Conservation (phyloP, 2,113 vertebrate genomes). For the Bettongia penicillata region DNA sequence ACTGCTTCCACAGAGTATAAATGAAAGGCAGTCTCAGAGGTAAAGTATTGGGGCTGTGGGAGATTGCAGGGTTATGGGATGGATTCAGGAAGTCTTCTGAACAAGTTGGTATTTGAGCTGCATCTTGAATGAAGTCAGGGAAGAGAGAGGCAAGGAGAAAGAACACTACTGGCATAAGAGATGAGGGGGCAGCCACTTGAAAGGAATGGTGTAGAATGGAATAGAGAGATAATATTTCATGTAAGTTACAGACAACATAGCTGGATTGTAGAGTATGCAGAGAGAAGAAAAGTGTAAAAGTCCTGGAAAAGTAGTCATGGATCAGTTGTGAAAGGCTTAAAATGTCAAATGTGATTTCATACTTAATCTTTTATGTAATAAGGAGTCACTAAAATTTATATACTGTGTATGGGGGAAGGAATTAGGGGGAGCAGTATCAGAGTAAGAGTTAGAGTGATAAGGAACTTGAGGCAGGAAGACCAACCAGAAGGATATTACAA, state of each 20-base stretch:
- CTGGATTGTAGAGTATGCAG: not conserved
- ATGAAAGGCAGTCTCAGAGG: not conserved
- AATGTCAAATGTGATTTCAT: not conserved
- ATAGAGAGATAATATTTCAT: not conserved
- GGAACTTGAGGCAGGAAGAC: not conserved
- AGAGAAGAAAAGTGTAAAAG: not conserved
- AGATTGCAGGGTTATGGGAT: not conserved
- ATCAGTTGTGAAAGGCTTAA: not conserved
- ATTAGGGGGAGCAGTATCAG: not conserved
- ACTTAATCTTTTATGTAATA: too few relatives aligned
- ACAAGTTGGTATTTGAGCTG: not conserved
- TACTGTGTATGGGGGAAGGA: not conserved
- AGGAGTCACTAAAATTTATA: not conserved
- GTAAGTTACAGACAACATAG: not conserved
- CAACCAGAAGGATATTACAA: not conserved
- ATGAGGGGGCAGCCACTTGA: not conserved
- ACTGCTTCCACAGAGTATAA: not conserved
- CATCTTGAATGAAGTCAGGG: not conserved
- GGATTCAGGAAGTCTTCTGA: not conserved
- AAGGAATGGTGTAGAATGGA: not conserved
- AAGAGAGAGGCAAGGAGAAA: not conserved
- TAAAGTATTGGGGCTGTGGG: not conserved
- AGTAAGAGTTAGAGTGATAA: not conserved
- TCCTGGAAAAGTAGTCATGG: not conserved
- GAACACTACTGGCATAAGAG: not conserved